phyloP scores from a whole-genome alignment of 2,113 vertebrate genomes.

The Nibea albiflora region DNA sequence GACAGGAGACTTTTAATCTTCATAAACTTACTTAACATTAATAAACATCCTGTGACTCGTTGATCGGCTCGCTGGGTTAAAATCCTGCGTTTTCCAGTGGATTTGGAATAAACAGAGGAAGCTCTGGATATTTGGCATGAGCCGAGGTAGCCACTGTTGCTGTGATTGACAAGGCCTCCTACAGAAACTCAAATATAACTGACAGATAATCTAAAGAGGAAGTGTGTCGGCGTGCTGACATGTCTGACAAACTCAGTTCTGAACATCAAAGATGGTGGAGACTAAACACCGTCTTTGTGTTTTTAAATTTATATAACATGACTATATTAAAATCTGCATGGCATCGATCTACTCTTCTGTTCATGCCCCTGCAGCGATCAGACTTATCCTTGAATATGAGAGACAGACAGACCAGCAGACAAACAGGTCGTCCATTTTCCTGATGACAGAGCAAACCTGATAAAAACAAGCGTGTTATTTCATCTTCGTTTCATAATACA shows the following conservation, averaged over 20 bases:
- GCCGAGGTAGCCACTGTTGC: not conserved
- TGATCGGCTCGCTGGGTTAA: not conserved
- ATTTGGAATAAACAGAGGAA: constrained; percentile 7
- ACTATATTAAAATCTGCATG: not conserved
- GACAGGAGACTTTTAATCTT: not conserved
- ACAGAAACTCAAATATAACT: not conserved
- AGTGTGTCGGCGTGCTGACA: not conserved
- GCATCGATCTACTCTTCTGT: not conserved
- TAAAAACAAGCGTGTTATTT: not conserved
- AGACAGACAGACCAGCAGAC: not conserved
- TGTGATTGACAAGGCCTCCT: not conserved
- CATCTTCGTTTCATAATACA: no score
- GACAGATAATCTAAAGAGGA: not conserved
- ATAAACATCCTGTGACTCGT: not conserved
- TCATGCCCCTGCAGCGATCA: constrained; percentile 15
- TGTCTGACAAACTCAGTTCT: not conserved
- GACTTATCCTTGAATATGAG: constrained; percentile 39
- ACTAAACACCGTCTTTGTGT: not conserved
- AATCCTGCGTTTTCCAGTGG: not conserved
- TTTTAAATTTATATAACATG: not conserved
- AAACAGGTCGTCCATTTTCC: constrained; percentile 26
- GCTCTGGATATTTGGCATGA: not conserved
- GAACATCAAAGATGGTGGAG: not conserved
- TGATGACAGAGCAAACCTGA: constrained; percentile 9
- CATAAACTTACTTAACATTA: no score